Conservation (phyloP, 2,888 invertebrate species). For the Epistrophe grossulariae region DNA sequence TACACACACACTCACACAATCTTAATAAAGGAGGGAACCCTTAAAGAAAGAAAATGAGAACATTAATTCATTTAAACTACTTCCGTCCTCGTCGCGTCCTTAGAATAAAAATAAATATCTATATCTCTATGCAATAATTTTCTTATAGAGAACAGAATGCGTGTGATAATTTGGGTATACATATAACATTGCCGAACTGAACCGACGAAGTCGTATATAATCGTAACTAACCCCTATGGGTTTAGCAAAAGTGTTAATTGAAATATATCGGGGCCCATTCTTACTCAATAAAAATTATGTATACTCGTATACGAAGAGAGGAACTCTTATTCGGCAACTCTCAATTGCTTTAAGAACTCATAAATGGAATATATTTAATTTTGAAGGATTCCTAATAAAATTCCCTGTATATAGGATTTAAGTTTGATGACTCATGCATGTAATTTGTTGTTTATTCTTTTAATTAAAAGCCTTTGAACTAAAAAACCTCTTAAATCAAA, state of each 20-base stretch:
- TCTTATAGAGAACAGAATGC: constrained; percentile 47
- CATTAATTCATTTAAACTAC: constrained; percentile 70
- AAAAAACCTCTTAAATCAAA: background rate
- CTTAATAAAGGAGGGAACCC: constrained; percentile 42
- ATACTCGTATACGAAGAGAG: background rate
- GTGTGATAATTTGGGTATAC: constrained; percentile 69
- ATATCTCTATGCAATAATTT: background rate
- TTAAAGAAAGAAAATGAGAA: constrained; percentile 22
- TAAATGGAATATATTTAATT: constrained; percentile 56
- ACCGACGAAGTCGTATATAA: background rate
- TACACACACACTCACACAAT: background rate
- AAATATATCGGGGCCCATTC: constrained; percentile 77
- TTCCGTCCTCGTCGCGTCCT: constrained; percentile 58
- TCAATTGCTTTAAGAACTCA: constrained; percentile 59
- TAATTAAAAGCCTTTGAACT: constrained; percentile 46
- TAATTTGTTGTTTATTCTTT: constrained; percentile 57
- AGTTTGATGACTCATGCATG: constrained; percentile 1
- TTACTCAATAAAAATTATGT: constrained; percentile 55
- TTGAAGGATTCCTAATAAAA: constrained; percentile 50
- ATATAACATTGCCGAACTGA: constrained; percentile 28
- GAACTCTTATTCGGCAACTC: constrained; percentile 28
- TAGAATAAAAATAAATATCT: constrained; percentile 50
- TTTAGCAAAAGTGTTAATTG: constrained; percentile 77
- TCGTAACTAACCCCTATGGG: constrained; percentile 72
- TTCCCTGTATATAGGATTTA: background rate